Evolutionary conservation across 1,140 invertebrate genomes (phyloP).

Genomic region (Homarus americanus): DNA sequence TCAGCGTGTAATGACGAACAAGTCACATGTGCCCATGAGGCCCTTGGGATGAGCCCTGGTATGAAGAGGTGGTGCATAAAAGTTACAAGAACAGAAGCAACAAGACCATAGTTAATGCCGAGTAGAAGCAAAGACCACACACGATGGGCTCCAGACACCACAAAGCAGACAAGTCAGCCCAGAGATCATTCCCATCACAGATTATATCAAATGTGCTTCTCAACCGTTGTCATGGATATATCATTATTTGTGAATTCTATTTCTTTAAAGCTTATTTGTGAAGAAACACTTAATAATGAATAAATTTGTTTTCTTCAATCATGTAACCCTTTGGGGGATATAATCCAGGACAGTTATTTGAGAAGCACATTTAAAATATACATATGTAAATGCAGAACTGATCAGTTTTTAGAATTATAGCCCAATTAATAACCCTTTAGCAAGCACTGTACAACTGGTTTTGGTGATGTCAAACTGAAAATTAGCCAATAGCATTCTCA

Average conservation of each 20-base stretch:
- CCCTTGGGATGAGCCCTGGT: neutral
- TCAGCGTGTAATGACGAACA: constrained; percentile 60
- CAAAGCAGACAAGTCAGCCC: constrained; percentile 66
- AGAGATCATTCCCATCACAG: constrained; percentile 61
- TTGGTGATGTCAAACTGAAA: constrained; percentile 16
- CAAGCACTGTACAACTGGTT: constrained; percentile 54
- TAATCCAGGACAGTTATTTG: neutral
- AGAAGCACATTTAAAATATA: constrained; percentile 31
- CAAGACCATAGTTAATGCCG: constrained; percentile 66
- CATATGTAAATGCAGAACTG: constrained; percentile 37
- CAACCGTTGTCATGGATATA: neutral
- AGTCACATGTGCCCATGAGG: constrained; percentile 54
- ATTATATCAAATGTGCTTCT: constrained; percentile 4
- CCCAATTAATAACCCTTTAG: constrained; percentile 44
- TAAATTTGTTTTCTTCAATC: no score
- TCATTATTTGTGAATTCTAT: neutral
- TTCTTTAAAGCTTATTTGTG: neutral
- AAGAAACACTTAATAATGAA: no score
- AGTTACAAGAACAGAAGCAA: constrained; percentile 56
- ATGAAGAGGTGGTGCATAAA: constrained; percentile 45
- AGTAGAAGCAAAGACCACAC: constrained; percentile 62
- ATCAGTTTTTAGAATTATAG: constrained; percentile 44
- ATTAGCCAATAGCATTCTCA: constrained; percentile 46
- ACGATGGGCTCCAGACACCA: constrained; percentile 56
- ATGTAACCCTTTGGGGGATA: neutral